phyloP scores from a whole-genome alignment of 2,888 invertebrate species.

The Pseudeuparius sepicola region DNA sequence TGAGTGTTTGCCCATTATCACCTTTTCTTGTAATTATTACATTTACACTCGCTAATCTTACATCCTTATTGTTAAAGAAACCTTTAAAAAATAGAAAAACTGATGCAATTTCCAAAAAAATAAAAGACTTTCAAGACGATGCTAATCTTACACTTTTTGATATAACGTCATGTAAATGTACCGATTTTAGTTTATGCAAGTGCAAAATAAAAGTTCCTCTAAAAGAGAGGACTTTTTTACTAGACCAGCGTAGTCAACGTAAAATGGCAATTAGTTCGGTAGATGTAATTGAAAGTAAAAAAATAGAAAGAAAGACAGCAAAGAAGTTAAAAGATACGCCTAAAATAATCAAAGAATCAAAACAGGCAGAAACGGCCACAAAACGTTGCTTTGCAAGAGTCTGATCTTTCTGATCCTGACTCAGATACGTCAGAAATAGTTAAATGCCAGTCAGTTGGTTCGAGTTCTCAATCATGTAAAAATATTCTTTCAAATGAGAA shows the following conservation, averaged over 20 bases:
- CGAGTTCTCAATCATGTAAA: constrained; percentile 10
- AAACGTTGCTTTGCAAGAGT: constrained; percentile 3
- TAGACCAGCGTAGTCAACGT: constrained; percentile 7
- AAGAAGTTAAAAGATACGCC: not conserved
- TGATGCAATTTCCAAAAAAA: no score
- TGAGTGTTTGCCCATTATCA: no score
- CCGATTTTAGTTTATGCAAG: no score
- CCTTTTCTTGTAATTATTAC: no score
- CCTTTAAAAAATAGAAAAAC: no score
- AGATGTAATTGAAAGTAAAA: constrained; percentile 4
- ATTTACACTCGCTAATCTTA: no score
- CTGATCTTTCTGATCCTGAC: constrained; percentile 6
- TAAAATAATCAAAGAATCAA: not conserved
- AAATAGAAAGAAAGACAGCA: no score
- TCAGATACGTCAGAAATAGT: constrained; percentile 1
- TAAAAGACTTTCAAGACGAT: no score
- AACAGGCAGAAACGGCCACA: constrained; percentile 1
- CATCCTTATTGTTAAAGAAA: no score
- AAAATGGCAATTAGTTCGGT: constrained; percentile 5
- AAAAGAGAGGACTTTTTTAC: constrained; percentile 5
- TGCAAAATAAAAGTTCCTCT: constrained; percentile 4
- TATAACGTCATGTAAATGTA: constrained; percentile 22
- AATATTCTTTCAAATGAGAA: constrained; percentile 13
- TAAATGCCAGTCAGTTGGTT: no score
- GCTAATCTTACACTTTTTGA: no score